Conservation (phyloP, 2,888 invertebrate genomes). For the Caenorhabditis sp. region DNA sequence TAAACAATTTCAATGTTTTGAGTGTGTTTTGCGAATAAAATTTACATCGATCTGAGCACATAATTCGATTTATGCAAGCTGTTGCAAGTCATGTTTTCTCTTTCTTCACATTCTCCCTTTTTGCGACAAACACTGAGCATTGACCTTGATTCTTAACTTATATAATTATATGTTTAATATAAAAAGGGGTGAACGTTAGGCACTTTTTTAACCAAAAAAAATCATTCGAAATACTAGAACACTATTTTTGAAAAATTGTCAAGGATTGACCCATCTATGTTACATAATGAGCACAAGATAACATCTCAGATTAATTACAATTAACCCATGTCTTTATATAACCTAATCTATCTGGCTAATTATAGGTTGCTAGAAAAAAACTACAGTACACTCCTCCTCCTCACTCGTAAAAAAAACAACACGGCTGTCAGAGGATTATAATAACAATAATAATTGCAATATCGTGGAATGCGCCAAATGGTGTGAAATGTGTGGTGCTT, state of each 20-base stretch:
- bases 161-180: background rate
- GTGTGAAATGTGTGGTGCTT: conserved; percentile 19
- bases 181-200: too few species aligned
- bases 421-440: conserved; percentile 2
- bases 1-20: background rate
- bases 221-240: too few species aligned
- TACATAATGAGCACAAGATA: background rate
- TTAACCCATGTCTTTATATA: background rate
- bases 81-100: conserved; percentile 18
- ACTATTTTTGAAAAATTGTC: too few species aligned
- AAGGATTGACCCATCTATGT: too few species aligned
- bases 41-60: conserved; percentile 44
- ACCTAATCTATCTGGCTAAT: background rate
- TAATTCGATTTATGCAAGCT: conserved; percentile 42
- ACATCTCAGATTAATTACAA: background rate
- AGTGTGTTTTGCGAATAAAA: conserved; percentile 27
- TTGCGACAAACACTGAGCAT: conserved; percentile 10
- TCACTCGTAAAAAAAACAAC: background rate
- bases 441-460: conserved; percentile 12
- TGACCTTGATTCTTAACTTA: conserved; percentile 8
- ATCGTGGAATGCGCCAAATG: conserved; percentile 41
- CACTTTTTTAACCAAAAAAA: too few species aligned
- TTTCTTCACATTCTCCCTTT: background rate
- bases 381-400: background rate
- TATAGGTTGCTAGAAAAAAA: background rate